Evolutionary conservation across 2,888 invertebrate genomes (phyloP), one percentile per base, ranked within the genome.

Genomic region (Drosophila yooni): DNA sequence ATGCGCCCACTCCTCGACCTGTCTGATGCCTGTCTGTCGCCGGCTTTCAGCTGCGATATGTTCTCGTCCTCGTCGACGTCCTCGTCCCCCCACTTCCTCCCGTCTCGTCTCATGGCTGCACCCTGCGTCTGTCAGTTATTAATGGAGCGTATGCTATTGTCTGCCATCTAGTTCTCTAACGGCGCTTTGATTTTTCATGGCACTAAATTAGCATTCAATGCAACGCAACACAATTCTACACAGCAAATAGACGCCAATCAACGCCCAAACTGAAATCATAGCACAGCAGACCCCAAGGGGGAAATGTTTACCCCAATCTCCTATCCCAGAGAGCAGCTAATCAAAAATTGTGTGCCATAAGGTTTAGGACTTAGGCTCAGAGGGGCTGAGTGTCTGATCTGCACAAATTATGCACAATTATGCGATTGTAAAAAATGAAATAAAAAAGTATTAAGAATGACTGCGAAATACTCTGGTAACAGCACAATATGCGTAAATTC

Each of bases 161-260:
- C 75, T 79, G 72, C 52, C 40, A 52, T 46, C 21, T 68, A 69
- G 34, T 51, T 57, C 77, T 83, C 76, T 86, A 83, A 89, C 88
- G 83, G 89, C 81, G 75, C 73, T 88, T 83, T 89, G 83, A 84
- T 83, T 84, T 80, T 57, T 63, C 70, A 57, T 77, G 70, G 61
- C 68, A 18, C 67, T 25, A 91, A 91, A 92, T 91, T 91, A 91
- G 91, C 92, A 91, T 91, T 91, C 89, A 91, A 91, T 90, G 81
- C 82, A 88, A 8, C 38, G 38, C 38, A 46, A 81, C 81, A 60
- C 46, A 60, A 46, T 57, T 40, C 71, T 72, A 59, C 62, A 43
- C 52, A 21, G 50, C 64, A 68, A 64, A 76, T 81, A 74, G 79
- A 82, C 74, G 88, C 82, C 87, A 89, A 89, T 89, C 88, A 91